A percentile compares a stretch with the other conserved stretches of the same genome.
Evolutionary conservation across 2,113 vertebrate species (phyloP).

Genomic region (Erpornis zantholeuca): DNA sequence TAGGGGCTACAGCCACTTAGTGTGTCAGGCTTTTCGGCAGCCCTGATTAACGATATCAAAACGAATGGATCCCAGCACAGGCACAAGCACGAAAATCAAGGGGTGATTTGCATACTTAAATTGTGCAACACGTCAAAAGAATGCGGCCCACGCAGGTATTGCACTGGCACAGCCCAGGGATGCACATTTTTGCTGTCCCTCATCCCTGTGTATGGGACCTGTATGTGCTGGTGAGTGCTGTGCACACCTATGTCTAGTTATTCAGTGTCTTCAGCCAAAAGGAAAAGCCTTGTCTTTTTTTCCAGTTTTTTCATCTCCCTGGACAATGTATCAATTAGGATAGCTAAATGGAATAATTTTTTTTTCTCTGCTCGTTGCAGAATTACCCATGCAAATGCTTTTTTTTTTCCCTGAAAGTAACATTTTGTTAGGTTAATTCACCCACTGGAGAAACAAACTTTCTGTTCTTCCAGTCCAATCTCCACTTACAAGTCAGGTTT

Average conservation of each 20-base stretch:
- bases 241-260: neutral
- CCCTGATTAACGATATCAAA: conserved; percentile 72
- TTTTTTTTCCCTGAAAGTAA: conserved; percentile 13
- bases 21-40: conserved; percentile 72
- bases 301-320: neutral
- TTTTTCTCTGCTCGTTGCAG: neutral
- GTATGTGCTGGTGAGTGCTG: accelerated
- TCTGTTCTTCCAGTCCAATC: conserved; percentile 50
- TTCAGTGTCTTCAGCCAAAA: neutral
- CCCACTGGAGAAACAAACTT: conserved; percentile 56
- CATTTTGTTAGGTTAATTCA: conserved; percentile 61
- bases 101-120: conserved; percentile 39
- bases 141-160: neutral
- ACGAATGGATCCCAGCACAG: conserved; percentile 35
- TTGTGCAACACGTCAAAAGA: neutral
- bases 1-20: conserved; percentile 74
- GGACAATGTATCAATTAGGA: conserved; percentile 23
- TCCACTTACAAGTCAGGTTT: conserved; percentile 59
- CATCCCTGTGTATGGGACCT: accelerated
- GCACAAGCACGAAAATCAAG: conserved; percentile 6
- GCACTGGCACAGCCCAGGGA: neutral
- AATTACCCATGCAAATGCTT: neutral
- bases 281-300: neutral
- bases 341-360: conserved; percentile 25
- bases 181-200: neutral